Conservation (phyloP, 2,888 invertebrate genomes). For the Apamea monoglypha region DNA sequence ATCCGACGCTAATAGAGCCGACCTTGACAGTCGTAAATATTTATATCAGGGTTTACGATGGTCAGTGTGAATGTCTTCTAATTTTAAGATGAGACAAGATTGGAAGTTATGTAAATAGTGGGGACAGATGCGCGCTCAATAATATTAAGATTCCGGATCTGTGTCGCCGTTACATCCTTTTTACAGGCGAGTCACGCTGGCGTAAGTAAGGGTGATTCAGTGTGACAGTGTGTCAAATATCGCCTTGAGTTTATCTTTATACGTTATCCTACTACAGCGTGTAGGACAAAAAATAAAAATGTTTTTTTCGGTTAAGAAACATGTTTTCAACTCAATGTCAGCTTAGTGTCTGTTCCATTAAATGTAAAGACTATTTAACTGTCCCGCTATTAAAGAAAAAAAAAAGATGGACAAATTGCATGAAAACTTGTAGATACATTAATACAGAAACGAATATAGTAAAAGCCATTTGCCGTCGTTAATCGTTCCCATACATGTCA, state of each 20-base stretch:
- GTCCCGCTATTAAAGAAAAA: not conserved
- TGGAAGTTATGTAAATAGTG: slow-evolving; percentile 59
- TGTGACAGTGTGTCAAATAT: slow-evolving; percentile 34
- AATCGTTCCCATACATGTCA: slow-evolving; percentile 25
- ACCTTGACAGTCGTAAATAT: slow-evolving; percentile 85
- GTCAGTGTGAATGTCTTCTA: slow-evolving; percentile 86
- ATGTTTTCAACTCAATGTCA: not conserved
- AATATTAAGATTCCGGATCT: slow-evolving; percentile 20
- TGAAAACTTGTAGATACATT: not conserved
- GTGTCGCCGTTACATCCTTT: slow-evolving; percentile 32
- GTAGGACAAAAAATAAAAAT: not conserved
- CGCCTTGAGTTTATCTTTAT: slow-evolving; percentile 14
- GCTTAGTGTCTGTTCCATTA: not conserved
- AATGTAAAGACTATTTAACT: not conserved
- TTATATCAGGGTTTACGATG: slow-evolving; percentile 80
- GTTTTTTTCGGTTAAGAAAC: not conserved
- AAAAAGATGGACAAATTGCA: not conserved
- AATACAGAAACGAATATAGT: not conserved
- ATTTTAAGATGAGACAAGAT: slow-evolving; percentile 72
- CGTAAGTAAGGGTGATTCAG: slow-evolving; percentile 17
- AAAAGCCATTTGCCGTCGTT: slow-evolving; percentile 11
- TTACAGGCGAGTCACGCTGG: slow-evolving; percentile 38
- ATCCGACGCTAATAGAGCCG: slow-evolving; percentile 77
- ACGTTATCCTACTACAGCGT: not conserved
- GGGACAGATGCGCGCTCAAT: slow-evolving; percentile 43